Base-by-base conservation (phyloP, 2,113 vertebrate genomes). In the Nyctibius bracteatus region DNA sequence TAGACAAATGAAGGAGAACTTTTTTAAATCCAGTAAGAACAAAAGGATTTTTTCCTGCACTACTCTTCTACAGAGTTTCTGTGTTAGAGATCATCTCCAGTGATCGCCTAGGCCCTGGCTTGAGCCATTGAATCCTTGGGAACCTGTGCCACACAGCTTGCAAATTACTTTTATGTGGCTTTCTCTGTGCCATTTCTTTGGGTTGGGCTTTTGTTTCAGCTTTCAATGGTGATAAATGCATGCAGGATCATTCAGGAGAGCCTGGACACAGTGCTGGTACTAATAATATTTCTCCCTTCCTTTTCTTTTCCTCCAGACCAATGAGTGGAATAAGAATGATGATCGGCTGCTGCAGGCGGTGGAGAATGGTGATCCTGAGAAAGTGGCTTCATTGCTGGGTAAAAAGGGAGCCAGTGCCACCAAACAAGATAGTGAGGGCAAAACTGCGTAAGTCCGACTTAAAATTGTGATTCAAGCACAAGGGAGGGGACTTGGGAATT, bases 251-350 rank as follows among this genome's bases (percentile, higher is more conserved):
- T 85, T 86, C n/a, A n/a, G 24, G 18, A 68, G 17, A 89, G 41
- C 25, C 12, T 75, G 22, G 22, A 7, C n/a, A 37, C 5, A 18
- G 14, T 66, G 16, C 6, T 35, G 12, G 12, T 28, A 10, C 19
- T 93, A 54, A 81, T 88, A 41, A 79, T 75, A 8, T 47, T 65
- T 51, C 52, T 84, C 57, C 14, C 27, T 10, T 94, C 9, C 93
- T 28, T 74, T 91, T 62, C 58, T 94, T 94, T 89, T 92, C 23
- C 37, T 91, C 9, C 92, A 99, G 99, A 97, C 96, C 80, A 99
- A 99, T 12, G 99, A 99, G 93, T 99, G 99, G 99, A 99, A 98
- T 97, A 99, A 99, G 98, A 99, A 99, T 0, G 99, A 99, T 2
- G 99, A 99, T 93, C 99, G 99, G 8, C 98, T 99, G 61, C 98